These are phyloP conservation scores for Sciurus carolinensis DNA, from an alignment of 2,797 vertebrate genomes.

Conservation along the genomic window DNA sequence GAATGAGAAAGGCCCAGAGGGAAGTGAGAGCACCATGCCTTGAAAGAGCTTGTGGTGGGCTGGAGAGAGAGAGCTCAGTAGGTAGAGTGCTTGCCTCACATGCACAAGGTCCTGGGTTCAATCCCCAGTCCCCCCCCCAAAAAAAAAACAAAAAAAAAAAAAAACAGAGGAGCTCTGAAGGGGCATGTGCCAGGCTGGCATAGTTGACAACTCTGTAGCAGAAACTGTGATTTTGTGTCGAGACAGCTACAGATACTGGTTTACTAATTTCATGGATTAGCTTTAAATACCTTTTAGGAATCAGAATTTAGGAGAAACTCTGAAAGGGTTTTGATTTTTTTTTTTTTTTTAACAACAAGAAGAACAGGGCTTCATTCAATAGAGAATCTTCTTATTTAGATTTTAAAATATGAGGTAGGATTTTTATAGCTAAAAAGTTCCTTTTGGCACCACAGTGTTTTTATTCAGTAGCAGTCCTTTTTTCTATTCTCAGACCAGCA, in stretches of 20 bases:
- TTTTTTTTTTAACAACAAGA: background rate
- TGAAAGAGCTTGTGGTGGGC: background rate
- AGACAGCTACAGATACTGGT: background rate
- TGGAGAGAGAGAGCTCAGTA: no score
- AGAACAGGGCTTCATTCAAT: background rate
- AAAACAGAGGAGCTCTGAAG: background rate
- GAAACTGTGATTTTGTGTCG: background rate
- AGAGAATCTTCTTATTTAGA: conserved; percentile 46
- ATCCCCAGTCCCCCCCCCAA: no score
- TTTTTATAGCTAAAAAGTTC: background rate
- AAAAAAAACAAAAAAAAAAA: no score
- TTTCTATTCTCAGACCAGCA: conserved; percentile 37
- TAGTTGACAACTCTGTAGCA: background rate
- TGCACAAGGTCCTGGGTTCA: no score
- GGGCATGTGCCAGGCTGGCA: rapidly evolving
- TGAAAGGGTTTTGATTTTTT: background rate
- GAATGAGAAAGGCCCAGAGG: background rate
- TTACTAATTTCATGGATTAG: background rate
- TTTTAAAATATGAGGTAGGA: conserved; percentile 41
- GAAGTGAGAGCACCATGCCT: background rate
- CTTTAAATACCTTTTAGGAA: background rate
- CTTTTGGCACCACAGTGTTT: background rate
- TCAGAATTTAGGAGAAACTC: background rate
- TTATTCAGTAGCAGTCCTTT: conserved; percentile 40
- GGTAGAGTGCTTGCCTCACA: no score